Evolutionary conservation across 2,113 vertebrate species (phyloP).

Genomic region (Pimephales promelas): DNA sequence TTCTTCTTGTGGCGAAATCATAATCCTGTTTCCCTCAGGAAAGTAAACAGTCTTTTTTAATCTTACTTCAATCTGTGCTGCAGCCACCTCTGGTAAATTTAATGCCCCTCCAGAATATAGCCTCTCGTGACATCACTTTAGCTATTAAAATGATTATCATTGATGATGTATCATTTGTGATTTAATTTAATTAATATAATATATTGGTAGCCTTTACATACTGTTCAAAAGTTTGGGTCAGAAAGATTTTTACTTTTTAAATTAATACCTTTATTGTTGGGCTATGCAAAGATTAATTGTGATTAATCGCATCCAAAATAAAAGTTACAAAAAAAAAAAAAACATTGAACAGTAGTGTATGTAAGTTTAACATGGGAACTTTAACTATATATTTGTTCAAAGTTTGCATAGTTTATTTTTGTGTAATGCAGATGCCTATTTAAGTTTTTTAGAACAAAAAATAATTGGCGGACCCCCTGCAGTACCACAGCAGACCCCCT

Average conservation of each 20-base stretch:
- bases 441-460: background rate
- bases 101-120: too few species aligned
- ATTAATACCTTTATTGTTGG: background rate
- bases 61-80: too few species aligned
- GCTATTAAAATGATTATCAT: background rate
- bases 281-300: too few species aligned
- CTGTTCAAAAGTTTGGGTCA: background rate
- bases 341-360: background rate
- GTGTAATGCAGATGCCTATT: background rate
- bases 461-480: background rate
- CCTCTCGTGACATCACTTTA: too few species aligned
- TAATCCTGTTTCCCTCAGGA: too few species aligned
- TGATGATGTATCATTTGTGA: background rate
- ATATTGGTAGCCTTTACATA: background rate
- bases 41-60: too few species aligned
- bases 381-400: background rate
- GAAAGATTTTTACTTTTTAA: background rate
- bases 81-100: too few species aligned
- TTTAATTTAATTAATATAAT: background rate
- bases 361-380: background rate
- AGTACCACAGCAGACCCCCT: slow-evolving; percentile 8
- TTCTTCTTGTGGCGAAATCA: too few species aligned
- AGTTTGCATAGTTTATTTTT: background rate
- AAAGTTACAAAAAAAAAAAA: too few species aligned
- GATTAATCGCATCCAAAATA: too few species aligned